These are phyloP conservation scores for Rhinoderma darwinii DNA, from an alignment of 2,113 vertebrate species.

Conservation along the genomic window DNA sequence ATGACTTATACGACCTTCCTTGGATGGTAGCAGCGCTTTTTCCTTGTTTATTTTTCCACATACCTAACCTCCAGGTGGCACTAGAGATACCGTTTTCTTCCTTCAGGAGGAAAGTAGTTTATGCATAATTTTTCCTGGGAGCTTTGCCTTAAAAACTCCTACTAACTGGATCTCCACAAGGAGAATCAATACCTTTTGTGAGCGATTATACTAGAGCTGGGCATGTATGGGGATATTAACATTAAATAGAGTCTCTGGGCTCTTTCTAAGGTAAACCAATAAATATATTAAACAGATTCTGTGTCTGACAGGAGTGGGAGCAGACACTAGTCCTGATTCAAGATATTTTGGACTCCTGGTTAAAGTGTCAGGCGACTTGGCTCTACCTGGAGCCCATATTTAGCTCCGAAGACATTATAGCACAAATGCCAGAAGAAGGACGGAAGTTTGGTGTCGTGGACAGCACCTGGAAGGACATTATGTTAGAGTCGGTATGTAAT, in stretches of 20 bases:
- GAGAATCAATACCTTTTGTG: not conserved
- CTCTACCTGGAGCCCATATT: slow-evolving; percentile 93
- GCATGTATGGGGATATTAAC: not conserved
- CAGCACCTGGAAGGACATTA: slow-evolving; percentile 84
- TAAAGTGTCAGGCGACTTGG: slow-evolving; percentile 89
- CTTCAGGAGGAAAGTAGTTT: not conserved
- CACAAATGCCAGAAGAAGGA: slow-evolving; percentile 94
- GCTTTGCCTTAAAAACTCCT: not conserved
- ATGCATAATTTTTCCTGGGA: not conserved
- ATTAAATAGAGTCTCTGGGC: not conserved
- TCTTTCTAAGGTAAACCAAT: not conserved
- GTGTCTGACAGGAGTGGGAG: slow-evolving; percentile 81
- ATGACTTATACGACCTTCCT: no score
- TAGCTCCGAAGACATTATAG: slow-evolving; percentile 89
- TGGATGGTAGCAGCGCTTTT: no score
- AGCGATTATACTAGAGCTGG: not conserved
- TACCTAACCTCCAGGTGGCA: no score
- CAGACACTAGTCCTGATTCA: slow-evolving; percentile 83
- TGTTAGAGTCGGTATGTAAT: slow-evolving; percentile 78
- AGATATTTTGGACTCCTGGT: slow-evolving; percentile 85
- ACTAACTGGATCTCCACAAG: not conserved
- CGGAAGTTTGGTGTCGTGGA: slow-evolving; percentile 86
- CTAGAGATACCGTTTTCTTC: not conserved
- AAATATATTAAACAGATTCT: not conserved
- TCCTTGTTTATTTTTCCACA: no score